Conservation (phyloP, 2,113 vertebrate species). For the Bucco capensis region DNA sequence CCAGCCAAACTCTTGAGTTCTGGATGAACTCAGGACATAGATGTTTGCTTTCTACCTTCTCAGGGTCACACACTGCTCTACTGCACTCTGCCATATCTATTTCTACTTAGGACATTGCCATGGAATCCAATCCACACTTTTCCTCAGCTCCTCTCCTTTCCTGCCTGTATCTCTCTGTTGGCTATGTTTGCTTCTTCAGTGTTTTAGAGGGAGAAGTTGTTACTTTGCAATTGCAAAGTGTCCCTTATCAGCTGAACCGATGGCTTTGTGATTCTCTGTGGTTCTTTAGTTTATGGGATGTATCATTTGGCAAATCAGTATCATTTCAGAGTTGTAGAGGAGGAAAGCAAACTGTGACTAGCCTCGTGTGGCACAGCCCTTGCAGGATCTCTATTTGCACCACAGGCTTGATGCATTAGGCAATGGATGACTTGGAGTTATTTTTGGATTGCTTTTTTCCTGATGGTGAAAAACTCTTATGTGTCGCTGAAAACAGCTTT, state of each 20-base stretch:
- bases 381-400: not conserved
- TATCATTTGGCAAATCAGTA: not conserved
- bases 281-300: not conserved
- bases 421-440: not conserved
- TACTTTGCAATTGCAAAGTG: not conserved
- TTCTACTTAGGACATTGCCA: not conserved
- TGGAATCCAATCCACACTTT: not conserved
- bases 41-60: not conserved
- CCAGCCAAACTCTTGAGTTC: not conserved
- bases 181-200: not conserved
- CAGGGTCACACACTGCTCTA: not conserved
- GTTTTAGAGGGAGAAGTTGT: not conserved
- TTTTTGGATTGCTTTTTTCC: not conserved
- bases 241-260: not conserved
- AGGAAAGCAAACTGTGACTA: not conserved
- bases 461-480: not conserved
- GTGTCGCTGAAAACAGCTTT: not conserved
- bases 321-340: not conserved
- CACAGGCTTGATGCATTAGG: not conserved
- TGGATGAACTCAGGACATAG: not conserved
- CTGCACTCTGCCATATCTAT: not conserved
- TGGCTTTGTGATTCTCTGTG: not conserved
- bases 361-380: not conserved
- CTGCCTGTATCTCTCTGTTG: not conserved
- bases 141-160: not conserved